Conservation (phyloP, 2,797 vertebrate species). For the Phylloscopus collybita region DNA sequence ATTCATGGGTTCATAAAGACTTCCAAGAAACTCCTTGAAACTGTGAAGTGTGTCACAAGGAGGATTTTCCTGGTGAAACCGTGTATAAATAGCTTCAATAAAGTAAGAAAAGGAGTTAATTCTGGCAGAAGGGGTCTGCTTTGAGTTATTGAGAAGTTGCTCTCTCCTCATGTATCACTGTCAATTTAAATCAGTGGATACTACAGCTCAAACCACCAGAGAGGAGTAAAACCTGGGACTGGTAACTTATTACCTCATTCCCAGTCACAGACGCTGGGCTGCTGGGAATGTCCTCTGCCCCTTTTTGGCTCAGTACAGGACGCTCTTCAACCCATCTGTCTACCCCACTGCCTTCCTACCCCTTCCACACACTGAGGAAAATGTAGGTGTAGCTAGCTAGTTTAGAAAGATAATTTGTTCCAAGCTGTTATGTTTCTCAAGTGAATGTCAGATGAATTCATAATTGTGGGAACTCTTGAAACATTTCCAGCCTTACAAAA, state of each 20-base stretch:
- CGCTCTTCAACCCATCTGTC: not conserved
- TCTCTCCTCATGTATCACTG: not conserved
- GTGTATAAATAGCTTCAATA: not conserved
- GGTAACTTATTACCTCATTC: not conserved
- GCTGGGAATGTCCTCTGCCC: not conserved
- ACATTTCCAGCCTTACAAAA: conserved; percentile 53
- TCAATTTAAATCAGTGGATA: not conserved
- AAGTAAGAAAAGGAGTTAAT: not conserved
- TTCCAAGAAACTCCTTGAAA: not conserved
- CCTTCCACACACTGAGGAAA: not conserved
- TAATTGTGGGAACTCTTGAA: conserved; percentile 51
- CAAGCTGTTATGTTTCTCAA: not conserved
- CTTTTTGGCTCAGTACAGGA: not conserved
- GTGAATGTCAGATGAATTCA: conserved; percentile 27
- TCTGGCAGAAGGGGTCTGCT: not conserved
- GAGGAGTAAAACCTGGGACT: not conserved
- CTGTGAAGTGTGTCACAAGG: not conserved
- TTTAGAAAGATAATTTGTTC: conserved; percentile 21
- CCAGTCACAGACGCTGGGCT: not conserved
- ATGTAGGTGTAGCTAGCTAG: not conserved
- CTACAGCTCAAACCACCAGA: not conserved
- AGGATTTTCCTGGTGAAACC: not conserved
- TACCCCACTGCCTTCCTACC: not conserved
- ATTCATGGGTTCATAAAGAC: not conserved
- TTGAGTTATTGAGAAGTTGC: not conserved